Evolutionary conservation across 1,140 invertebrate species (phyloP).

Genomic region (Neodiprion pinetum): DNA sequence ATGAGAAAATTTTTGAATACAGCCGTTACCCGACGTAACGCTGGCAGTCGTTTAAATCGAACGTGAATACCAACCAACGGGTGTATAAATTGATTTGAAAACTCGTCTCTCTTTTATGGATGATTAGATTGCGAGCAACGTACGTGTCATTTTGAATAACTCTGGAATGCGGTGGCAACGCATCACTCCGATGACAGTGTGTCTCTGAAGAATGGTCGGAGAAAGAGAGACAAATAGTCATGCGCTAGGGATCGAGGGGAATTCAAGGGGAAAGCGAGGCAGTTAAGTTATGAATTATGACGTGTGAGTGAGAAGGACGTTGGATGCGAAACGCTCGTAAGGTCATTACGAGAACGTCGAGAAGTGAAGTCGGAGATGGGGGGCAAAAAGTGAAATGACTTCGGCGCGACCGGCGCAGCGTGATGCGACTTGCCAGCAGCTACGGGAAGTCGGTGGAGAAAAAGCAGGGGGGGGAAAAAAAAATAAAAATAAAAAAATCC

Average conservation of each 20-base stretch:
- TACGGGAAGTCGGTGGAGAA: constrained; percentile 24
- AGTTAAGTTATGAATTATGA: constrained; percentile 62
- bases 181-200: too few species aligned
- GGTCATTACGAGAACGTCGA: constrained; percentile 39
- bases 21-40: too few species aligned
- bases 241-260: neutral
- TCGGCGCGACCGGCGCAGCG: neutral
- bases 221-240: too few species aligned
- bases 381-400: constrained; percentile 28
- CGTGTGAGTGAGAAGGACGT: constrained; percentile 49
- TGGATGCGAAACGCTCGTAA: constrained; percentile 46
- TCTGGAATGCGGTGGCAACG: too few species aligned
- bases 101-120: too few species aligned
- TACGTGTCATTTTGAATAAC: too few species aligned
- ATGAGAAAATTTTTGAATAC: too few species aligned
- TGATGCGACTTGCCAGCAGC: neutral
- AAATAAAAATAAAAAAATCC: constrained; percentile 26
- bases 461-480: constrained; percentile 23
- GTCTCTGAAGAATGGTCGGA: too few species aligned
- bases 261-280: constrained; percentile 35
- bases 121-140: too few species aligned
- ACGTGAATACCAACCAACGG: too few species aligned
- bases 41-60: too few species aligned
- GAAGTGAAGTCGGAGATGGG: constrained; percentile 29
- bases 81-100: too few species aligned